Evolutionary conservation across 2,113 vertebrate species (phyloP).

Genomic region (Caracal caracal): DNA sequence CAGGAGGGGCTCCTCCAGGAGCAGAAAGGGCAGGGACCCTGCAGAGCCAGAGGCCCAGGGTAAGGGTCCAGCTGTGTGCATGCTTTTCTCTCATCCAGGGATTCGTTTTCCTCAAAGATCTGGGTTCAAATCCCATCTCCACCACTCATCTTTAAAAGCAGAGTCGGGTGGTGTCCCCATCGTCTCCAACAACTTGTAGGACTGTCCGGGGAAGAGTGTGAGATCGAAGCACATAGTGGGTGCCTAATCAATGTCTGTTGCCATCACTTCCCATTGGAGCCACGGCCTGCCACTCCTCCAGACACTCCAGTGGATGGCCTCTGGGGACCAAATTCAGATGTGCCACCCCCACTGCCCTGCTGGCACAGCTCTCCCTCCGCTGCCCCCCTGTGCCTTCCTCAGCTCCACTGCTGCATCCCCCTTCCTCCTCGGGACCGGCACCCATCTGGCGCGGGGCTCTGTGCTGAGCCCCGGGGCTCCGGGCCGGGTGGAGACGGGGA

Average conservation of each 20-base stretch:
- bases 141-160: not conserved
- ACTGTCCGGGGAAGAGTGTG: not conserved
- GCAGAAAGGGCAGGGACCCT: not conserved
- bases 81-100: not conserved
- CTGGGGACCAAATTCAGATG: not conserved
- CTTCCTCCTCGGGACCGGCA: accelerated
- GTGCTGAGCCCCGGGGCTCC: not conserved
- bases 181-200: not conserved
- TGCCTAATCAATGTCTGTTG: accelerated
- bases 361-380: not conserved
- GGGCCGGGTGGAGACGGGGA: not conserved
- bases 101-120: not conserved
- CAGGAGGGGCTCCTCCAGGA: not conserved
- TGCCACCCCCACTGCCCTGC: not conserved
- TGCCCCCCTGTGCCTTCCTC: not conserved
- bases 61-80: no score
- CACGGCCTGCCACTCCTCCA: not conserved
- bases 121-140: not conserved
- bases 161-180: not conserved
- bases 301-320: not conserved
- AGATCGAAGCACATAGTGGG: not conserved
- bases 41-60: not conserved
- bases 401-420: not conserved
- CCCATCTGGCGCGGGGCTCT: no score
- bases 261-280: no score